phyloP scores from a whole-genome alignment of 2,113 vertebrate genomes.

The Acanthisitta chloris region DNA sequence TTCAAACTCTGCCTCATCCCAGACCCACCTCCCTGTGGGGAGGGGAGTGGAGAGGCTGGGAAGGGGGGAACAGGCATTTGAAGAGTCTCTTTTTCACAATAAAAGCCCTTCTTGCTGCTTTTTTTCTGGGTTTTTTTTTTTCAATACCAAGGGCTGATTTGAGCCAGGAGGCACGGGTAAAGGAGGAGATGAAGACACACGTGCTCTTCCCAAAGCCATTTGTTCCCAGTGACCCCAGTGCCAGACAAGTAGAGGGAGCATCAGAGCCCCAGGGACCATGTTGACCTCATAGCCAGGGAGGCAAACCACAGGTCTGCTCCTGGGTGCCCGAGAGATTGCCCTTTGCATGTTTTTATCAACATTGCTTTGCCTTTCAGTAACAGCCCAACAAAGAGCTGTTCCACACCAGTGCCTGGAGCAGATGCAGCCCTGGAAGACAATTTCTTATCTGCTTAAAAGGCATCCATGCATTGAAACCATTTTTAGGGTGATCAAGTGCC shows the following conservation, averaged over 20 bases:
- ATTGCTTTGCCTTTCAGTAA: not conserved
- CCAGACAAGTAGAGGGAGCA: not conserved
- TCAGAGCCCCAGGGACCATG: not conserved
- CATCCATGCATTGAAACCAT: not conserved
- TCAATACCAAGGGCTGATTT: fast-evolving
- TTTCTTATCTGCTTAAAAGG: not conserved
- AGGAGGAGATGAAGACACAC: not conserved
- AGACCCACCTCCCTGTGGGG: constrained; percentile 52
- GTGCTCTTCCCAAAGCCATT: fast-evolving
- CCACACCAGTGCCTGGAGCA: not conserved
- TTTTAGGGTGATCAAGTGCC: not conserved
- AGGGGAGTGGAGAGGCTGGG: constrained; percentile 40
- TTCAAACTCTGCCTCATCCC: constrained; percentile 42
- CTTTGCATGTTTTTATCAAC: not conserved
- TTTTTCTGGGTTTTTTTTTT: not conserved
- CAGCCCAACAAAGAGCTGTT: not conserved
- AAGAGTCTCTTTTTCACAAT: constrained; percentile 66
- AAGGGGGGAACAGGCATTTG: not conserved
- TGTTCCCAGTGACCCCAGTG: fast-evolving
- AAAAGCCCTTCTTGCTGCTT: constrained; percentile 52
- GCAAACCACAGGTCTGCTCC: fast-evolving
- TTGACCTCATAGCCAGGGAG: not conserved
- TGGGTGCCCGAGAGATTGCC: not conserved
- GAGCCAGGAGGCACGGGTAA: not conserved
- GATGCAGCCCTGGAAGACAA: not conserved